Evolutionary conservation across 1,140 invertebrate species (phyloP), one percentile per base, ranked within the genome.

Genomic region (Drosophila equinoxialis): DNA sequence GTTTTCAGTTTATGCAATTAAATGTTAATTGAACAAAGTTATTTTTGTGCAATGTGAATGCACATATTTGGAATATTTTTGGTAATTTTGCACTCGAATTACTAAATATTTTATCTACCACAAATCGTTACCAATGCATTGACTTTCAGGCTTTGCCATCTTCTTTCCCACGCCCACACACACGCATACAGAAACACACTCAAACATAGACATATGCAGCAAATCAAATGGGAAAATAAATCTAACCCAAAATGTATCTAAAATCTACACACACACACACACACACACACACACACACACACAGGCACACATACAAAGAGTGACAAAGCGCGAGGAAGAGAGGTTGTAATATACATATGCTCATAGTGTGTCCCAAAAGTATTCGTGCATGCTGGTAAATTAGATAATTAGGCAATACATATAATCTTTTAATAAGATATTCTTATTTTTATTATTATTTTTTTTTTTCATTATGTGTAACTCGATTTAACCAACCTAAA

Each of bases 171-270:
- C 65, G 33, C 68, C 33, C 30, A 37, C n/a, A 35, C 55, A 35
- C 54, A 35, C 54, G 33, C 54, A 57, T 26, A 14, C 54, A 57
- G 11, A 57, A 17, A 17, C 54, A 57, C 33, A 17, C n/a, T 10
- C 17, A 48, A 7, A 48, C 6, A 48, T 7, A 48, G 63, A 74
- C 57, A 74, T 54, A 41, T 76, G 60, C 41, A 20, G 20, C 60
- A 73, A 59, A 33, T 64, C 59, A 60, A 64, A 58, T 75, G 60
- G 54, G 45, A 37, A 68, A 59, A 76, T 76, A 76, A 76, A 76
- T 76, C 61, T 68, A 39, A 64, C 61, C 57, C 69, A 39, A 51
- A 41, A 68, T 37, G 33, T 20, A 63, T 60, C 66, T 58, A 64
- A 61, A 51, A 39, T 33, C 23, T 30, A 37, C 64, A 26, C 23